These are phyloP conservation scores for Origma solitaria DNA, from an alignment of 2,113 vertebrate species.

Conservation along the genomic window DNA sequence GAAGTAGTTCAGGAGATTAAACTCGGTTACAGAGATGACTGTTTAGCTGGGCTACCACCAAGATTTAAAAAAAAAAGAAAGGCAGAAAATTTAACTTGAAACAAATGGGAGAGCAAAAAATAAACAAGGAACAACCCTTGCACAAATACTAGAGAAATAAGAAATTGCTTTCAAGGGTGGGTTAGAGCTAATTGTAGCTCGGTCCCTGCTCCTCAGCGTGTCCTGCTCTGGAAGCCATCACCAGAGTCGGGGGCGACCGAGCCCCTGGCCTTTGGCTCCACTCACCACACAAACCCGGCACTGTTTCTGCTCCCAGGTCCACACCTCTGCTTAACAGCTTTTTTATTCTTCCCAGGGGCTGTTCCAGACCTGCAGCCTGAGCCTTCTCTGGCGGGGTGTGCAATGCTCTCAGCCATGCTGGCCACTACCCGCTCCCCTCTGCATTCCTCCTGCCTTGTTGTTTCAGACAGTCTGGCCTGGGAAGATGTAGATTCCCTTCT, in stretches of 20 bases:
- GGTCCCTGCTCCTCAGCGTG: not conserved
- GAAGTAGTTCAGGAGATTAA: not conserved
- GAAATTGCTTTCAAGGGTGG: not conserved
- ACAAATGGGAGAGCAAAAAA: not conserved
- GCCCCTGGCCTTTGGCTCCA: not conserved
- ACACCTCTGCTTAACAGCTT: constrained; percentile 21
- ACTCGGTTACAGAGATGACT: not conserved
- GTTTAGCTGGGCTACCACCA: not conserved
- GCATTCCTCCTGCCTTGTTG: not conserved
- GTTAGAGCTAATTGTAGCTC: not conserved
- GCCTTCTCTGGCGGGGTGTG: not conserved
- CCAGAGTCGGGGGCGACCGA: not conserved
- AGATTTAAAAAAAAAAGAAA: not conserved
- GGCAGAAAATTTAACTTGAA: not conserved
- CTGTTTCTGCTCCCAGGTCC: constrained; percentile 24
- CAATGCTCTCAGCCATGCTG: not conserved
- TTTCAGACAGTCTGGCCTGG: constrained; percentile 5
- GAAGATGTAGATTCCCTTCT: not conserved
- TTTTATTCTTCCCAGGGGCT: constrained; percentile 42
- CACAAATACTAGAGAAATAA: not conserved
- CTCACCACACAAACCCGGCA: not conserved
- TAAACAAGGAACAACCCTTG: not conserved
- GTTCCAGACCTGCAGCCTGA: constrained; percentile 16
- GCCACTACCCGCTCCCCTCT: constrained; percentile 6
- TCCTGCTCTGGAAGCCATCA: not conserved